phyloP scores from a whole-genome alignment of 1,140 invertebrate species.

The Meloidogyne hapla region DNA sequence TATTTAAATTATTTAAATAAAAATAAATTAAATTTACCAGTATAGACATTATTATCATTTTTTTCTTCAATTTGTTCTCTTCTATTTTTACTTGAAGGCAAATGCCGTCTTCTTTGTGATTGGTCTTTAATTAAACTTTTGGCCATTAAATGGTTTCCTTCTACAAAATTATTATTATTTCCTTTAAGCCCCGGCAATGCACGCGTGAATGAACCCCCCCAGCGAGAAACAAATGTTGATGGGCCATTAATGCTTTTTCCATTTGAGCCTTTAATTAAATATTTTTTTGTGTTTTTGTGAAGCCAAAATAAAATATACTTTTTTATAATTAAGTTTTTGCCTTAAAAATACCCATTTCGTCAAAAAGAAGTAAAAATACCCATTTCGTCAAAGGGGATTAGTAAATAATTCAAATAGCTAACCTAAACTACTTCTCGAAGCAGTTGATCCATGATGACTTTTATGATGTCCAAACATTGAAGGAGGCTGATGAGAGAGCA shows the following conservation, averaged over 20 bases:
- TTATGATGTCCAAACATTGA: not conserved
- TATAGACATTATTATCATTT: not conserved
- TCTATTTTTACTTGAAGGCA: not conserved
- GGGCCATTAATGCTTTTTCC: conserved; percentile 2
- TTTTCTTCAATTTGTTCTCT: not conserved
- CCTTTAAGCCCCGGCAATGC: not conserved
- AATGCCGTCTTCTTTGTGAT: not conserved
- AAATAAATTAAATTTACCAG: not conserved
- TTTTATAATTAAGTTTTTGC: too few relatives aligned
- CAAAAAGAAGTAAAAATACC: too few relatives aligned
- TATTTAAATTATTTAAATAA: too few relatives aligned
- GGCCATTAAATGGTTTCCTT: not conserved
- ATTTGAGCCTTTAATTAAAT: conserved; percentile 1
- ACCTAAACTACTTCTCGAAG: not conserved
- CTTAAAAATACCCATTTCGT: too few relatives aligned
- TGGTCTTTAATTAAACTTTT: not conserved
- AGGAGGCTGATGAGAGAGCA: not conserved
- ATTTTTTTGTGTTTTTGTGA: not conserved
- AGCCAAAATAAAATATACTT: too few relatives aligned
- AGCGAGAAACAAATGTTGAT: not conserved
- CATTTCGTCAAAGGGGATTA: too few relatives aligned
- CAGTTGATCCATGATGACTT: not conserved
- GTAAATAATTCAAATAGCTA: not conserved
- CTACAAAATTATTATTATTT: not conserved
- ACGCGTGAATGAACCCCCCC: not conserved